These are phyloP conservation scores for Periparus ater DNA, from an alignment of 2,797 vertebrate genomes.

Conservation along the genomic window DNA sequence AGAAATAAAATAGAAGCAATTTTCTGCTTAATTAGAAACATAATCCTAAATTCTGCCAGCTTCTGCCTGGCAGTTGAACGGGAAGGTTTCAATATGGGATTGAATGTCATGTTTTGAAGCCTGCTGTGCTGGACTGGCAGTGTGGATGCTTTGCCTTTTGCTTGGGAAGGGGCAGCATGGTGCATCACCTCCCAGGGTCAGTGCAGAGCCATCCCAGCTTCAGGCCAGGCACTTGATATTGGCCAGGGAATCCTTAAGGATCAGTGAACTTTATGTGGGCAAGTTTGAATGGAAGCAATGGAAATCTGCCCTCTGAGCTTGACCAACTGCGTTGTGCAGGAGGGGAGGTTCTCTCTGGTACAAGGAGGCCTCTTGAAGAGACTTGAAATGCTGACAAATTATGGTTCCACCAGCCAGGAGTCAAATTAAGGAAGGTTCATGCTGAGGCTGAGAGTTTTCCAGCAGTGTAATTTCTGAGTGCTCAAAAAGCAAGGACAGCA, in stretches of 20 bases:
- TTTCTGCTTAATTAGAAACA: constrained; percentile 40
- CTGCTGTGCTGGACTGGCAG: not conserved
- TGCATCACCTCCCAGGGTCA: not conserved
- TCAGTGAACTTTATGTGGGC: not conserved
- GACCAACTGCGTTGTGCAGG: not conserved
- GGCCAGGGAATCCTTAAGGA: not conserved
- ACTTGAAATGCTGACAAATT: not conserved
- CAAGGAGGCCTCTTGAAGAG: not conserved
- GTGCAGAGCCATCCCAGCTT: not conserved
- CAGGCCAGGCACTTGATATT: not conserved
- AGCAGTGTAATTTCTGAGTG: not conserved
- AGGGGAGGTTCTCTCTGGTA: not conserved
- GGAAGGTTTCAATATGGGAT: not conserved
- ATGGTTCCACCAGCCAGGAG: not conserved
- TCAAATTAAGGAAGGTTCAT: not conserved
- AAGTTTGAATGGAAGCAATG: not conserved
- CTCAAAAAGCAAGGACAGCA: not conserved
- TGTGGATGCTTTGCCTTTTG: not conserved
- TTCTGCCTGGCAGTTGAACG: not conserved
- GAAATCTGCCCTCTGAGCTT: not conserved
- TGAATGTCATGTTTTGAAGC: not conserved
- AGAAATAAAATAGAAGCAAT: constrained; percentile 31
- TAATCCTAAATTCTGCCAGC: constrained; percentile 7
- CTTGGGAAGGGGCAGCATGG: not conserved
- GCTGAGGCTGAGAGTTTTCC: not conserved